Conservation (phyloP, 2,113 vertebrate species). For the Scolopax mira region DNA sequence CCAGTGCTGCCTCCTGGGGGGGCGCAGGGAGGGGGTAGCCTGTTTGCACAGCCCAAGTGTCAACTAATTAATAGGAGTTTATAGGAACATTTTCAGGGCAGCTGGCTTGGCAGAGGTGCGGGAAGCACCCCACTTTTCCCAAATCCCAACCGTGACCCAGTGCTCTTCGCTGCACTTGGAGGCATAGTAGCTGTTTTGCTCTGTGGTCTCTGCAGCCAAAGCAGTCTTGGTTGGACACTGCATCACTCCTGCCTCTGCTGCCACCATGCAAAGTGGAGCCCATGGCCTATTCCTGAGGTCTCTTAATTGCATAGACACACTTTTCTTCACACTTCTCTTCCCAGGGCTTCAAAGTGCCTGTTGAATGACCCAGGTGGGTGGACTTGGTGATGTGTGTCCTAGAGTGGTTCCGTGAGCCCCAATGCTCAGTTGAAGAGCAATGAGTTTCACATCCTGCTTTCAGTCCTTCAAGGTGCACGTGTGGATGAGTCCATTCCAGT, state of each 20-base stretch:
- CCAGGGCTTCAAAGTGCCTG: neutral
- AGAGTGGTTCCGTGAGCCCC: neutral
- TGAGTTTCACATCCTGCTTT: neutral
- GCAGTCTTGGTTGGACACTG: neutral
- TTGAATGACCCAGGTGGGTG: neutral
- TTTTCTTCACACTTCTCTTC: neutral
- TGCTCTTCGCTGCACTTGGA: neutral
- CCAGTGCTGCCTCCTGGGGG: conserved; percentile 30
- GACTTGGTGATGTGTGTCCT: neutral
- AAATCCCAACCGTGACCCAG: neutral
- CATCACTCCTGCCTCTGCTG: neutral
- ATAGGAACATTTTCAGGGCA: conserved; percentile 71
- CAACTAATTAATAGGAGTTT: conserved; percentile 77
- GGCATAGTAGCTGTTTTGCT: neutral
- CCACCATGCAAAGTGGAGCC: neutral
- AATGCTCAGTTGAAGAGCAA: neutral
- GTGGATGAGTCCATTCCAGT: neutral
- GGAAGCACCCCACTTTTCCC: neutral
- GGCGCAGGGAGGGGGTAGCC: conserved; percentile 5
- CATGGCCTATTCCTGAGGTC: neutral
- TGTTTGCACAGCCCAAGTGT: conserved; percentile 72
- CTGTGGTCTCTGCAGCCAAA: neutral
- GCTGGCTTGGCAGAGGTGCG: conserved; percentile 24
- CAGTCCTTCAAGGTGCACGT: neutral
- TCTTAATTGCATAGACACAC: neutral